phyloP scores from a whole-genome alignment of 2,113 vertebrate genomes.

The Canis aureus region DNA sequence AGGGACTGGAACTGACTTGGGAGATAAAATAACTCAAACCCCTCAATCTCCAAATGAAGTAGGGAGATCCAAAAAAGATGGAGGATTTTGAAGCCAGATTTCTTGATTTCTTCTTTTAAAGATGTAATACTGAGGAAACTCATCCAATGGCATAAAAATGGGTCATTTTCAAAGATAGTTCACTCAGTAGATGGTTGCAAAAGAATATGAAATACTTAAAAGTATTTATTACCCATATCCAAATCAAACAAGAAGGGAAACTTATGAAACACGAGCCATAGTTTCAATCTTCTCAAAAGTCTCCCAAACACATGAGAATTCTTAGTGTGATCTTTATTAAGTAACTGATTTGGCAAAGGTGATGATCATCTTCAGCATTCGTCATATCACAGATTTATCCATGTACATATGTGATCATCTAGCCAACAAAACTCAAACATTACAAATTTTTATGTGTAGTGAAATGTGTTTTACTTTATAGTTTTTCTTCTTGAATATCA shows the following conservation, averaged over 20 bases:
- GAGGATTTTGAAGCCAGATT: not conserved
- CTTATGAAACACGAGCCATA: not conserved
- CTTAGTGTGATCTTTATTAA: not conserved
- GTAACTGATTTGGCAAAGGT: not conserved
- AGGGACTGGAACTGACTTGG: not conserved
- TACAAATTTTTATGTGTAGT: not conserved
- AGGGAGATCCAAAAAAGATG: not conserved
- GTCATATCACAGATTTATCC: not conserved
- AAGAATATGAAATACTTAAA: slow-evolving; percentile 38
- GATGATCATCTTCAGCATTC: not conserved
- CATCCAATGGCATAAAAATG: not conserved
- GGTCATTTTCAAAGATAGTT: not conserved
- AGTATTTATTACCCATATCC: not conserved
- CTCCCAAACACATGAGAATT: not conserved
- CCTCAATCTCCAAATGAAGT: not conserved
- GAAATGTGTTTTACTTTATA: not conserved
- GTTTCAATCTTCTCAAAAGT: not conserved
- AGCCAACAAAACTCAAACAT: not conserved
- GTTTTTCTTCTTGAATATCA: not conserved
- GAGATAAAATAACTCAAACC: not conserved
- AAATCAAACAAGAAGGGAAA: not conserved
- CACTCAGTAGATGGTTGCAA: not conserved
- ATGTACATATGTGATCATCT: not conserved
- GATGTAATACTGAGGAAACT: not conserved
- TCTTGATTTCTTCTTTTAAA: not conserved